Base-by-base conservation (phyloP, 2,113 vertebrate species). In the Tringa solitaria region DNA sequence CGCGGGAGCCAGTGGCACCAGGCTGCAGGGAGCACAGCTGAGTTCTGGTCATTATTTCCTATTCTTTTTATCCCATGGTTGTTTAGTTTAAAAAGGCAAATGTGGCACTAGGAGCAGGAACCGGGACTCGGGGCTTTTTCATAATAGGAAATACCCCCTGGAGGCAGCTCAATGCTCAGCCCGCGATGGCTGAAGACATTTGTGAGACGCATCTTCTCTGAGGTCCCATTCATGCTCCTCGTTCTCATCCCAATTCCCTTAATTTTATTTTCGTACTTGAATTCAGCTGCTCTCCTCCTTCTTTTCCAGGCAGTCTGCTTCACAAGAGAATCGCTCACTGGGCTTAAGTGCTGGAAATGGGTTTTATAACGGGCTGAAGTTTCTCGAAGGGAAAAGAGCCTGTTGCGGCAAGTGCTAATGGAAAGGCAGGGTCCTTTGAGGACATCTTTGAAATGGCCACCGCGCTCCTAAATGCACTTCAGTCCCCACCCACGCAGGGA, bases 341-440 rank as follows among this genome's bases (percentile, higher is more conserved):
- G 33, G 61, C 70, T 76, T 39, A 79, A 91, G 80, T 35, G 80
- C 87, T 68, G 67, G 63, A 85, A 69, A 72, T 28, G 76, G 48
- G 30, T 60, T 93, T 89, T 93, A 12, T 20, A 57, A 79, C 3
- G 39, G 72, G 90, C 64, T 74, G 89, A 67, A 41, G 54, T 7
- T 72, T 41, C 5, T 32, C 1, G 11, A 57, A 91, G 87, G 84
- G 64, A 67, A 45, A 46, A 77, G 69, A 48, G 59, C 16, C 3
- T 18, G 41, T 26, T 33, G 67, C 65, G 20, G 3, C 13, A 14
- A 69, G 86, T 5, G 27, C 75, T 93, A 56, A 67, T 18, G 84
- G 87, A 81, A 46, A 79, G 21, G 80, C 67, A 35, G 94, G 84
- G 75, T 94, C 92, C 43, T 94, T 7, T 64, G 76, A 89, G 92